Evolutionary conservation across 2,113 vertebrate species (phyloP).

Genomic region (Malurus melanocephalus): DNA sequence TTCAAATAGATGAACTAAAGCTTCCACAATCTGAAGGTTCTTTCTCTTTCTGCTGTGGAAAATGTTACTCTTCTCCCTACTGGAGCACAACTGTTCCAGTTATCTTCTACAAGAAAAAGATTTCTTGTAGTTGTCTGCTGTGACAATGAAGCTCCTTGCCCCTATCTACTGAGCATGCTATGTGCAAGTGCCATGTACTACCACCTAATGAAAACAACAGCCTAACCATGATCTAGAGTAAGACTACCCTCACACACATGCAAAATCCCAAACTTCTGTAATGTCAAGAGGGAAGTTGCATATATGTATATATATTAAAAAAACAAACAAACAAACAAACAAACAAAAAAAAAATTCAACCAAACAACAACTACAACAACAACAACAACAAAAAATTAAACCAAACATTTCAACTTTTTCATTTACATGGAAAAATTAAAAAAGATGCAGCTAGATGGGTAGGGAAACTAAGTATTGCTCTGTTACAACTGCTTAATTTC

Average conservation of each 20-base stretch:
- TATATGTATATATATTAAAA: background rate
- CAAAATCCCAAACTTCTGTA: background rate
- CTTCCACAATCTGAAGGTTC: background rate
- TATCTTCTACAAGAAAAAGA: background rate
- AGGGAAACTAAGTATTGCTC: background rate
- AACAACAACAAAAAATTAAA: background rate
- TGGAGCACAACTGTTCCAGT: background rate
- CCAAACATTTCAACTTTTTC: background rate
- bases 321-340: no score
- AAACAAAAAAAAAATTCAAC: background rate
- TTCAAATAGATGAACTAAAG: background rate
- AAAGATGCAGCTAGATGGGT: background rate
- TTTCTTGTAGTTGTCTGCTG: background rate
- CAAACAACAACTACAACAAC: no score
- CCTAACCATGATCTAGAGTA: background rate
- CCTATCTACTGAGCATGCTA: background rate
- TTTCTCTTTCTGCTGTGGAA: background rate
- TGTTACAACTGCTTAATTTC: background rate
- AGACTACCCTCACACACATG: background rate
- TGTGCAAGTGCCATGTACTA: background rate
- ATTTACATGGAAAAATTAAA: background rate
- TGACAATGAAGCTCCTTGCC: background rate
- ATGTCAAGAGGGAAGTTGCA: background rate
- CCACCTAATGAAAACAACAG: background rate
- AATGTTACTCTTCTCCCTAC: background rate